Conservation (phyloP, 2,888 invertebrate species). For the Spisula solida region DNA sequence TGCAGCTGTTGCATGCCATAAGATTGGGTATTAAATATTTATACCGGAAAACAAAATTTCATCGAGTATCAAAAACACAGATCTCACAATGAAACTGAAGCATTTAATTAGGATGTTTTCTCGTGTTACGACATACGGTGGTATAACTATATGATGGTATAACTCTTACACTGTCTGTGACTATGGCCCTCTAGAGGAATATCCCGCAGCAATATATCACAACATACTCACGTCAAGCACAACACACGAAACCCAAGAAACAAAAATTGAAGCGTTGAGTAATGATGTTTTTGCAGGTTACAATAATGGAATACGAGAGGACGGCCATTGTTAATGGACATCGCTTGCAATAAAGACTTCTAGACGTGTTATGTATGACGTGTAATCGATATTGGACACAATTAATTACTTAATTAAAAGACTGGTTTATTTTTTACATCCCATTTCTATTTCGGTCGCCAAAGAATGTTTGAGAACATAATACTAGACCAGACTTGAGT, state of each 20-base stretch:
- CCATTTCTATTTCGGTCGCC: not conserved
- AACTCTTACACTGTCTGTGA: not conserved
- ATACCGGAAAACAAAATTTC: not conserved
- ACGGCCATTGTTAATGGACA: not conserved
- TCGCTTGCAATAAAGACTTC: not conserved
- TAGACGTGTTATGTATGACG: constrained; percentile 6
- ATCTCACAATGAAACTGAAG: not conserved
- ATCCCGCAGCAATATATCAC: not conserved
- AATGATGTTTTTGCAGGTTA: not conserved
- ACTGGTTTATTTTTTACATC: not conserved
- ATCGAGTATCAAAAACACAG: not conserved
- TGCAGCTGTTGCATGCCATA: not conserved
- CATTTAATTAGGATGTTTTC: constrained; percentile 3
- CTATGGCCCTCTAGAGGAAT: not conserved
- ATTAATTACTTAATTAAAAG: constrained; percentile 21
- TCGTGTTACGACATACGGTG: not conserved
- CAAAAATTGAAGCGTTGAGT: not conserved
- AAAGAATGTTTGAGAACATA: not conserved
- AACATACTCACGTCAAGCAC: not conserved
- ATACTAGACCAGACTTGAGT: not conserved
- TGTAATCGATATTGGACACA: not conserved
- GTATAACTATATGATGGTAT: not conserved
- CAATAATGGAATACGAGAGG: not conserved
- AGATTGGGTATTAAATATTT: constrained; percentile 1
- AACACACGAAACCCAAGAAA: not conserved